Conservation (phyloP, 2,797 vertebrate species). For the Picus viridis region DNA sequence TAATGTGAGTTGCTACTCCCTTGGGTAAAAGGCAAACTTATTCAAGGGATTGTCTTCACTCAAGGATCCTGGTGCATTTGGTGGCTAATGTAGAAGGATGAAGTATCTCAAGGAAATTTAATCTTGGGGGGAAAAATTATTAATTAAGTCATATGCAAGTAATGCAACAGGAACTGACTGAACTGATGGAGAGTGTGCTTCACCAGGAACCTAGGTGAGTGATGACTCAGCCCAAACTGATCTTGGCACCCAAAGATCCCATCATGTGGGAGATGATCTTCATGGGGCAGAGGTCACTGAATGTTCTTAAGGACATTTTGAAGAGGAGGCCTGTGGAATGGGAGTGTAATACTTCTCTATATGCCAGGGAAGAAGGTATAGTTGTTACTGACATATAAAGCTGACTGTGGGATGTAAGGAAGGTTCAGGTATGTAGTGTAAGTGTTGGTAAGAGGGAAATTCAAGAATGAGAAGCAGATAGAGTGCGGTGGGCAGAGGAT, state of each 20-base stretch:
- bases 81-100: neutral
- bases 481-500: neutral
- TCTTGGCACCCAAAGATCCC: neutral
- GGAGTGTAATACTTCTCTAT: neutral
- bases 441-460: neutral
- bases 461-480: neutral
- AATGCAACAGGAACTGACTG: neutral
- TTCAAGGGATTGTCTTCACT: neutral
- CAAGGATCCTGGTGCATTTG: neutral
- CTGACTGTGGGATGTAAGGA: neutral
- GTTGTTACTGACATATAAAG: neutral
- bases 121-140: neutral
- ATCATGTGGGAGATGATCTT: neutral
- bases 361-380: neutral
- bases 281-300: neutral
- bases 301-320: neutral
- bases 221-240: neutral
- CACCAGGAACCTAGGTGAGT: neutral
- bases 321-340: neutral
- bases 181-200: neutral
- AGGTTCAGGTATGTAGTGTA: neutral
- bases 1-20: neutral
- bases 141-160: neutral
- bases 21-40: neutral
- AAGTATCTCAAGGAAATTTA: neutral